Base-by-base conservation (phyloP, 2,888 invertebrate genomes). In the Acanthopleura granulata region DNA sequence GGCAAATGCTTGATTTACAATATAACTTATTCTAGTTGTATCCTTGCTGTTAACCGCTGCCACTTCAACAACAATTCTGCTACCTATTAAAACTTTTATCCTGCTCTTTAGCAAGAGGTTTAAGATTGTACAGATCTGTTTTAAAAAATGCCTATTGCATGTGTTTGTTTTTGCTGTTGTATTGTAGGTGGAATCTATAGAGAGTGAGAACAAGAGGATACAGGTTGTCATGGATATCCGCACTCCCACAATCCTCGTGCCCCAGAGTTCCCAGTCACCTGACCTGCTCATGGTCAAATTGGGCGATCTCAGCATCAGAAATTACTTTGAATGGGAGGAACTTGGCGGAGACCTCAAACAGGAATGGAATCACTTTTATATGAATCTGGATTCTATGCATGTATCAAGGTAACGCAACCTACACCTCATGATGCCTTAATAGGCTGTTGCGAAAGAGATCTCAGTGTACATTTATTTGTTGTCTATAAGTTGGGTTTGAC, bases 261-360 rank as follows among this genome's bases (percentile, higher is more conserved):
- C 96, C 0, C 95, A 95, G 84, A 95, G 95, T 85, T 94, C 94
- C 0, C 94, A 94, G 11, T 95, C 95, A 0, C 94, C 95, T 0
- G 95, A 94, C 87, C 92, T 95, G 12, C 89, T 96, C 71, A 93
- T 95, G 29, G 91, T 95, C n/a, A 94, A 95, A 85, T 66, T 91
- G 93, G 95, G 95, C 72, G 94, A 94, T 85, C 91, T 96, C n/a
- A 92, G 92, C 12, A 93, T 95, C 30, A 95, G 95, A 88, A 96
- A 96, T 88, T 95, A 94, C 91, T 95, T 95, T 91, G 94, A 94
- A 85, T 93, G 93, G 78, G 81, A 82, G 6, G 84, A 83, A 40
- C 77, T 84, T 3, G 76, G 82, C 6, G 79, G 81, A n/a, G 85
- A 82, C 40, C 70, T 77, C 49, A 80, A 82, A 49, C 89, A 89